A percentile compares a stretch with the other conserved stretches of the same genome.
phyloP scores from a whole-genome alignment of 2,113 vertebrate genomes.

The Elgaria multicarinata region DNA sequence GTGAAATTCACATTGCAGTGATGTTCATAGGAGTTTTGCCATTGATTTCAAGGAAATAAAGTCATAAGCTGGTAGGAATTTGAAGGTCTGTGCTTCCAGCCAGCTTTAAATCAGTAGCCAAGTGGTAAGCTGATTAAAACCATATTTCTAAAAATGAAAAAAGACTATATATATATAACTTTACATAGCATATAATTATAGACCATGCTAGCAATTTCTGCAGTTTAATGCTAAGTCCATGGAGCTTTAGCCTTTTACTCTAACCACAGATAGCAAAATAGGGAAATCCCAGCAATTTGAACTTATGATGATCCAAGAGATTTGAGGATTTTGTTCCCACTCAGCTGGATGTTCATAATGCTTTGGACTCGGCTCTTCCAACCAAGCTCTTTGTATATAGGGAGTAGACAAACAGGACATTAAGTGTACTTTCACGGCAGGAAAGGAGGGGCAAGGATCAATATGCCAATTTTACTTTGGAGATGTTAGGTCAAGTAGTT shows the following conservation, averaged over 20 bases:
- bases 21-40: background rate
- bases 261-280: background rate
- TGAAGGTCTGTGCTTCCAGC: background rate
- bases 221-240: background rate
- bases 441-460: background rate
- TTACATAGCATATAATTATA: conserved; percentile 3
- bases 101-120: background rate
- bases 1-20: background rate
- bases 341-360: background rate
- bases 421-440: background rate
- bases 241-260: background rate
- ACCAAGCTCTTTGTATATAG: background rate
- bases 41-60: background rate
- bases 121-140: background rate
- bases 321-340: conserved; percentile 14
- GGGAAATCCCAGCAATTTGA: conserved; percentile 6
- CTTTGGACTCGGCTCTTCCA: background rate
- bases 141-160: background rate
- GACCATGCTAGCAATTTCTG: background rate
- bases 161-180: background rate
- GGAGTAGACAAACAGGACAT: background rate
- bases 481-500: background rate
- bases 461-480: background rate
- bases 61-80: background rate
- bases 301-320: conserved; percentile 7